These are phyloP conservation scores for Hydrozoanthus tunicans DNA, from an alignment of 64 coral and sea anemone species.

Conservation along the genomic window DNA sequence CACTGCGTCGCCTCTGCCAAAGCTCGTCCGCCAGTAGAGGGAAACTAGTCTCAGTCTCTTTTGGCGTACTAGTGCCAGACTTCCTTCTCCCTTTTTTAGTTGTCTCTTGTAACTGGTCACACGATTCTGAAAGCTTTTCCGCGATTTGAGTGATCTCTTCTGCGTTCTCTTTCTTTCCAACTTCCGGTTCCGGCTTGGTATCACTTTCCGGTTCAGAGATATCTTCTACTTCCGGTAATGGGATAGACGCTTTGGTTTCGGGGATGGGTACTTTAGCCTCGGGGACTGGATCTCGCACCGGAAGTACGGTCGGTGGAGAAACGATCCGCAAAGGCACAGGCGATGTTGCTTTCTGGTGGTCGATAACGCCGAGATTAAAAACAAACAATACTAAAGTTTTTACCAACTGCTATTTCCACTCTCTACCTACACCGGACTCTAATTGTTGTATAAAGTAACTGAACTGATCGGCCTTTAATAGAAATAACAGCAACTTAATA, in stretches of 20 bases:
- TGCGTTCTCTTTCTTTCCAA: neutral
- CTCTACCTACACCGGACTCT: too few species aligned
- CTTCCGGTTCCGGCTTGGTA: slow-evolving; percentile 37
- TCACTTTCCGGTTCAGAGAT: slow-evolving; percentile 57
- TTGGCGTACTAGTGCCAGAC: slow-evolving; percentile 1
- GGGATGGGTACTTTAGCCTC: neutral
- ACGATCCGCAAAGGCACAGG: neutral
- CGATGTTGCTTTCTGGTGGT: slow-evolving; percentile 25
- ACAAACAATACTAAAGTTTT: too few species aligned
- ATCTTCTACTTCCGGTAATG: slow-evolving; percentile 56
- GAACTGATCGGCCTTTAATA: too few species aligned
- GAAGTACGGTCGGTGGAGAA: neutral
- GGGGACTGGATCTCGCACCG: neutral
- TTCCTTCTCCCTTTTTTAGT: slow-evolving; percentile 34
- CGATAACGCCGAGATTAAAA: neutral
- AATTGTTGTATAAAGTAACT: too few species aligned
- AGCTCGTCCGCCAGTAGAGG: slow-evolving; percentile 33
- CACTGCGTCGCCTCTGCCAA: slow-evolving; percentile 53
- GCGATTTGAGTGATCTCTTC: neutral
- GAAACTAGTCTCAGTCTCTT: slow-evolving; percentile 23
- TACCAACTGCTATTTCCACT: too few species aligned
- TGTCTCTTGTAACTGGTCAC: slow-evolving; percentile 16
- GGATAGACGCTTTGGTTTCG: slow-evolving; percentile 25
- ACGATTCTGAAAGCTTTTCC: neutral
- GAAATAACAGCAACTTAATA: too few species aligned